A percentile compares a stretch with the other conserved stretches of the same genome.
Conservation (phyloP, 1,140 invertebrate species). For the Scaptomyza pallida region DNA sequence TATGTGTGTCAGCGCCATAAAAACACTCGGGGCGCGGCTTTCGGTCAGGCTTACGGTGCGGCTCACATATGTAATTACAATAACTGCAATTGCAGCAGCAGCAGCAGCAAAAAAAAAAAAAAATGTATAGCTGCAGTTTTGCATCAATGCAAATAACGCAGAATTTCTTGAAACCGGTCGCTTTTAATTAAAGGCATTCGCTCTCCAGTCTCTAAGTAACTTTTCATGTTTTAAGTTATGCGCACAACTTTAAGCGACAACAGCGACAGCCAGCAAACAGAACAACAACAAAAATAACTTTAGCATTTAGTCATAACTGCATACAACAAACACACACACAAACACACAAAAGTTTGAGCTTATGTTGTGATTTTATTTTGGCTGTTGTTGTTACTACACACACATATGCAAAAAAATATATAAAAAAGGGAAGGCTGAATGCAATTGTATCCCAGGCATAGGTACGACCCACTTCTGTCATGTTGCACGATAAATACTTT, state of each 20-base stretch:
- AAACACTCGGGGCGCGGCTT: slow-evolving; percentile 47
- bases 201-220: slow-evolving; percentile 66
- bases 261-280: slow-evolving; percentile 31
- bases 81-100: slow-evolving; percentile 63
- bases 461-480: slow-evolving; percentile 77
- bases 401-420: slow-evolving; percentile 55
- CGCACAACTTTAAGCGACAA: slow-evolving; percentile 78
- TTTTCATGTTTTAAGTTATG: slow-evolving; percentile 78
- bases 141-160: slow-evolving; percentile 71
- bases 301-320: slow-evolving; percentile 80
- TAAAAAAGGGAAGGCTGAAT: slow-evolving; percentile 22
- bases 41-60: slow-evolving; percentile 10
- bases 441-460: slow-evolving; percentile 27
- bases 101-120: too few species aligned
- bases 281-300: slow-evolving; percentile 60
- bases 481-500: slow-evolving; percentile 77
- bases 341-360: neutral
- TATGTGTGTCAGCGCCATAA: slow-evolving; percentile 51
- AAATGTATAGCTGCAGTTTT: slow-evolving; percentile 1
- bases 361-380: slow-evolving; percentile 30
- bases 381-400: slow-evolving; percentile 43
- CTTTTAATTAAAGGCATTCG: slow-evolving; percentile 78
- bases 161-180: slow-evolving; percentile 71
- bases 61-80: slow-evolving; percentile 75
- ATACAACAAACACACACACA: slow-evolving; percentile 54